Evolutionary conservation across 2,113 vertebrate genomes (phyloP).

Genomic region (Callionymus lyra): DNA sequence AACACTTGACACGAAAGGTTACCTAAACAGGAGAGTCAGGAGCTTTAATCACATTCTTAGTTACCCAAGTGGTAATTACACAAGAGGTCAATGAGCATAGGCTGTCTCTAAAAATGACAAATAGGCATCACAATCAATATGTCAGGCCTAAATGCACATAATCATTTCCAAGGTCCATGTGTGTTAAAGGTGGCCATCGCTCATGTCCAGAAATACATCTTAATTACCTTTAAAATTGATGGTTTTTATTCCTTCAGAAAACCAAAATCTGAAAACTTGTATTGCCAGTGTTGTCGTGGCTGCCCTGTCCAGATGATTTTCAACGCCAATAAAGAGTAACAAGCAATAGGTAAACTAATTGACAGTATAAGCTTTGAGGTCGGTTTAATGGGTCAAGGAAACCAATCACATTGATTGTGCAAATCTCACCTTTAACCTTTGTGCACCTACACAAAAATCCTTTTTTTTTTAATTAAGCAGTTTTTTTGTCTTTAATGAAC

Average conservation of each 20-base stretch:
- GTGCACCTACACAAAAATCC: not conserved
- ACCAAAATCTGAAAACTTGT: too few relatives aligned
- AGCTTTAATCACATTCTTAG: constrained; percentile 47
- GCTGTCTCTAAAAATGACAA: constrained; percentile 21
- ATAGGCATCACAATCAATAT: constrained; percentile 41
- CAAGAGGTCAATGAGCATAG: constrained; percentile 41
- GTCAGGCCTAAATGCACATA: constrained; percentile 21
- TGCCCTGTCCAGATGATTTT: too few relatives aligned
- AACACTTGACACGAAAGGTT: too few relatives aligned
- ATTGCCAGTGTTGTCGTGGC: too few relatives aligned
- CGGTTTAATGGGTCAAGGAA: constrained; percentile 17
- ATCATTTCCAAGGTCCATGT: constrained; percentile 12
- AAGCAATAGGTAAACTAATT: constrained; percentile 10
- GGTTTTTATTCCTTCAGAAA: too few relatives aligned
- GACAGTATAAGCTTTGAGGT: constrained; percentile 6
- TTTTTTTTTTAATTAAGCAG: too few relatives aligned
- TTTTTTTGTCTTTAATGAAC: too few relatives aligned
- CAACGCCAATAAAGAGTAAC: constrained; percentile 3
- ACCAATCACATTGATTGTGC: constrained; percentile 25
- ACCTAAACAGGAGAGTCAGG: too few relatives aligned
- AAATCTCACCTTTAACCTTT: constrained; percentile 25
- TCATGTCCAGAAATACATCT: too few relatives aligned
- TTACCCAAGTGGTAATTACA: constrained; percentile 55
- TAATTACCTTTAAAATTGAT: too few relatives aligned
- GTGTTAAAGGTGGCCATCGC: too few relatives aligned